Conservation (phyloP, 1,140 invertebrate species). For the Leptonema lineaticorne region DNA sequence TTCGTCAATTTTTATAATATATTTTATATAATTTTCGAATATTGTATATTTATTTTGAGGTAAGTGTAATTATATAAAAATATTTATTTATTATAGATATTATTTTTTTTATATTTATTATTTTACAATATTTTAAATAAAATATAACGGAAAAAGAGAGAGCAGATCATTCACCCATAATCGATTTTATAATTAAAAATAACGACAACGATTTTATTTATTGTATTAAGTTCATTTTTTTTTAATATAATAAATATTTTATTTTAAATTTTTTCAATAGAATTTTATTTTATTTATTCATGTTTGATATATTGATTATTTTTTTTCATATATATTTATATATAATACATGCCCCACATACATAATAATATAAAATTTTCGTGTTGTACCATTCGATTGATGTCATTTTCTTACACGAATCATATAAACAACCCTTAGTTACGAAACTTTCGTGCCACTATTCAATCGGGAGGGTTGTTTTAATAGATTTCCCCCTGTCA, state of each 20-base stretch:
- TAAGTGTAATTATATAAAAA: not conserved
- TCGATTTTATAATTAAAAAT: not conserved
- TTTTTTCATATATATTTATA: not conserved
- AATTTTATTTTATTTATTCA: not conserved
- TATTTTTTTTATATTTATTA: too few relatives aligned
- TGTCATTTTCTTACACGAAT: slow-evolving; percentile 24
- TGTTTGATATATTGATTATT: not conserved
- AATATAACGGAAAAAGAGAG: not conserved
- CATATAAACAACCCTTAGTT: slow-evolving; percentile 22
- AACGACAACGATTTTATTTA: not conserved
- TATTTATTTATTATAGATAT: not conserved
- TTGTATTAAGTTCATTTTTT: too few relatives aligned
- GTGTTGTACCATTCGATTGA: not conserved
- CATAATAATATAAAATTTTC: slow-evolving; percentile 8
- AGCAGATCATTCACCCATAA: slow-evolving; percentile 2
- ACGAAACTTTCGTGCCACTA: slow-evolving; percentile 25
- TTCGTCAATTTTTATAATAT: not conserved
- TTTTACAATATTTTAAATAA: too few relatives aligned
- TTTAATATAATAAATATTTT: not conserved
- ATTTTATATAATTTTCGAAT: not conserved
- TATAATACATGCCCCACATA: not conserved
- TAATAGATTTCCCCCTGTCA: not conserved
- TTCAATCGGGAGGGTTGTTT: not conserved
- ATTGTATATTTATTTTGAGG: not conserved
- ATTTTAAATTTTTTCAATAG: not conserved